Evolutionary conservation across 2,888 invertebrate species (phyloP).

Genomic region (Dryobota labecula): DNA sequence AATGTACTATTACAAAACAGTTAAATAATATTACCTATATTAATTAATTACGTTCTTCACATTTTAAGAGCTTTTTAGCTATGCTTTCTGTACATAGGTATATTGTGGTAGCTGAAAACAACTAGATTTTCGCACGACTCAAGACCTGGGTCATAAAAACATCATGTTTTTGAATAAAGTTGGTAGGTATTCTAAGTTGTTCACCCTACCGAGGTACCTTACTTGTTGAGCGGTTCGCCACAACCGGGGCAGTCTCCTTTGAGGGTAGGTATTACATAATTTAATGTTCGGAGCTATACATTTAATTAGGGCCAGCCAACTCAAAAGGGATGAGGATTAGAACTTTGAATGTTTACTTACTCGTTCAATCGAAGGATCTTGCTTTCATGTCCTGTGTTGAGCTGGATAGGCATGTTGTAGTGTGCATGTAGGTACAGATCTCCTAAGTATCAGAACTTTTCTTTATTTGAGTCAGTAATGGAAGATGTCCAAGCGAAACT

Average conservation of each 20-base stretch:
- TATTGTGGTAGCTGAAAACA: background rate
- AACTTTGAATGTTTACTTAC: slow-evolving; percentile 9
- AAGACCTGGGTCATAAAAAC: background rate
- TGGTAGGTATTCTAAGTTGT: background rate
- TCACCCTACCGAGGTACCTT: slow-evolving; percentile 5
- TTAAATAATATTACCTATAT: background rate
- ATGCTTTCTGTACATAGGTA: background rate
- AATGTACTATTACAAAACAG: too few relatives aligned
- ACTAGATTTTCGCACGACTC: background rate
- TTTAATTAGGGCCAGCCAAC: slow-evolving; percentile 17
- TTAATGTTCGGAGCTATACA: slow-evolving; percentile 11
- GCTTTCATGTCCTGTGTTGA: too few relatives aligned
- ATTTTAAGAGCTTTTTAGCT: background rate
- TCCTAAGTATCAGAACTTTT: too few relatives aligned
- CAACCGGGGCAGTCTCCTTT: slow-evolving; percentile 21
- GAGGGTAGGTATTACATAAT: slow-evolving; percentile 39
- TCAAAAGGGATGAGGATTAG: slow-evolving; percentile 18
- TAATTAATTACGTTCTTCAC: background rate
- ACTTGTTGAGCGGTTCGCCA: slow-evolving; percentile 49
- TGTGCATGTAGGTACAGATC: too few relatives aligned
- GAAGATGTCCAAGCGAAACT: too few relatives aligned
- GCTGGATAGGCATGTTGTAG: too few relatives aligned
- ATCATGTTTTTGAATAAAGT: background rate
- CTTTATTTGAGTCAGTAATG: too few relatives aligned
- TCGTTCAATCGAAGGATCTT: slow-evolving; percentile 4